These are phyloP conservation scores for Indicator maculatus DNA, from an alignment of 2,113 vertebrate genomes.

Conservation along the genomic window DNA sequence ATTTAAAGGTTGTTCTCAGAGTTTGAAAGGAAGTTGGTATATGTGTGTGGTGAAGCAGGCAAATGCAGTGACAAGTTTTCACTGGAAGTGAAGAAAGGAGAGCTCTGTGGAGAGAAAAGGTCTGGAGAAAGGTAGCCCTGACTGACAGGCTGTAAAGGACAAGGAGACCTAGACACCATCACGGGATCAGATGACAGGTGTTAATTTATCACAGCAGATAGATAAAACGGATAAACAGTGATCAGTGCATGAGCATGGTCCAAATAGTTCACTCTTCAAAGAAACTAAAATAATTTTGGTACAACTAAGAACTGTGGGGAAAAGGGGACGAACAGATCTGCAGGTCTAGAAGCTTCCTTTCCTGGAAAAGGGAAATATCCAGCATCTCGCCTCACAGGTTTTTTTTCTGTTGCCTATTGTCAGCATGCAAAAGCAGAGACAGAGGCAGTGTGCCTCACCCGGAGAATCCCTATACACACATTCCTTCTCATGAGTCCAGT, in stretches of 20 bases:
- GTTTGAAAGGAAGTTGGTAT: neutral
- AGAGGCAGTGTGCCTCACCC: neutral
- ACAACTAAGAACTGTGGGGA: neutral
- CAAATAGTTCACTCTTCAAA: neutral
- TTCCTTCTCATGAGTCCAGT: neutral
- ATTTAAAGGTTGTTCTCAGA: neutral
- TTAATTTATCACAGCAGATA: neutral
- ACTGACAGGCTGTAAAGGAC: neutral
- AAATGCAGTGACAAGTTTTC: neutral
- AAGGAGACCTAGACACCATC: neutral
- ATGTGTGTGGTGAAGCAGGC: neutral
- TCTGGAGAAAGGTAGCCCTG: neutral
- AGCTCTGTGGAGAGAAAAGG: too few relatives aligned
- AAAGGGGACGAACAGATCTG: neutral
- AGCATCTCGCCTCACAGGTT: neutral
- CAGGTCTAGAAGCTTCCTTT: neutral
- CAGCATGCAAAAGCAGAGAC: neutral
- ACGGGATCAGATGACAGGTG: neutral
- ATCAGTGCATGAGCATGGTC: neutral
- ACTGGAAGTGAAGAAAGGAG: too few relatives aligned
- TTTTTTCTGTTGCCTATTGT: neutral
- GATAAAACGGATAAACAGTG: neutral
- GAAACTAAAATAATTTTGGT: neutral
- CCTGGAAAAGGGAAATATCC: neutral
- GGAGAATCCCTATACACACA: neutral